These are phyloP conservation scores for Heteractis magnifica DNA, from an alignment of 92 coral and sea anemone species.

Conservation along the genomic window DNA sequence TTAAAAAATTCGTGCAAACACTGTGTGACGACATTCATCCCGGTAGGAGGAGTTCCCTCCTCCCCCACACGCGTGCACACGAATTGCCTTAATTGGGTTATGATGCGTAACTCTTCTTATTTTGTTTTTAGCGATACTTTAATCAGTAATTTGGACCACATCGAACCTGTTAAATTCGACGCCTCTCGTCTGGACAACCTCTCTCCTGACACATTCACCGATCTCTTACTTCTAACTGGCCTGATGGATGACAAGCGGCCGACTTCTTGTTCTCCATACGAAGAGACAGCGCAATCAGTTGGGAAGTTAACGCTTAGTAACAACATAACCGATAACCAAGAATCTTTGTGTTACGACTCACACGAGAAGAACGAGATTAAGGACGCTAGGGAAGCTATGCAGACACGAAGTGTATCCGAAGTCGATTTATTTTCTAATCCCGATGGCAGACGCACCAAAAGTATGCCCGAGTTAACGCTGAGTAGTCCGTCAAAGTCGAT, in stretches of 20 bases:
- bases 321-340: not conserved
- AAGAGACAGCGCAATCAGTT: not conserved
- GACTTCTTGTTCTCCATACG: not conserved
- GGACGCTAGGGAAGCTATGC: slow-evolving; percentile 24
- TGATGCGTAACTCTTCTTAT: not conserved
- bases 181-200: slow-evolving; percentile 52
- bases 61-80: too few relatives aligned
- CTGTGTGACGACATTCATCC: too few relatives aligned
- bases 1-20: too few relatives aligned
- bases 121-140: slow-evolving; percentile 54
- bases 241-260: slow-evolving; percentile 34
- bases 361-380: slow-evolving; percentile 34
- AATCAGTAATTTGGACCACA: slow-evolving; percentile 61
- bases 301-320: not conserved
- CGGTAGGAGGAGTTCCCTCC: too few relatives aligned
- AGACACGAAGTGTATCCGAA: slow-evolving; percentile 22
- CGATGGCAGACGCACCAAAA: slow-evolving; percentile 21
- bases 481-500: slow-evolving; percentile 15
- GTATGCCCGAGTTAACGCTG: slow-evolving; percentile 36
- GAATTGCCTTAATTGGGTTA: too few relatives aligned
- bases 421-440: slow-evolving; percentile 14
- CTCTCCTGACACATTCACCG: slow-evolving; percentile 58
- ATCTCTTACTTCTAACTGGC: slow-evolving; percentile 62
- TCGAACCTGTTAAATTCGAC: slow-evolving; percentile 56
- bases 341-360: slow-evolving; percentile 17